These are phyloP conservation scores for Rhagologus leucostigma DNA, from an alignment of 2,113 vertebrate species.

Conservation along the genomic window DNA sequence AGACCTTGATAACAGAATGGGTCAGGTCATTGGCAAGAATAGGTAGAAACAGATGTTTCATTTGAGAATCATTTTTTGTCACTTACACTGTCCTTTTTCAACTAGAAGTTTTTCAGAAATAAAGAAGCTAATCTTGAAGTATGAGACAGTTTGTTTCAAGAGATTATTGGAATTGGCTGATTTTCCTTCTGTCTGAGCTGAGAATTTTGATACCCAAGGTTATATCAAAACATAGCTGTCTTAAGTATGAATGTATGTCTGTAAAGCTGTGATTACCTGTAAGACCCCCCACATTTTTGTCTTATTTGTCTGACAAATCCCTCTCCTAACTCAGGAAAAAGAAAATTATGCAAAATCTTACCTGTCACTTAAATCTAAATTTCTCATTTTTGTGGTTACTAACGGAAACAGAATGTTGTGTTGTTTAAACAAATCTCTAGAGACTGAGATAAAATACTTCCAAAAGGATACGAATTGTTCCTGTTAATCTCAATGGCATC, in stretches of 20 bases:
- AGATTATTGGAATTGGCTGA: background rate
- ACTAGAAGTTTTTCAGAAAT: background rate
- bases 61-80: background rate
- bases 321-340: background rate
- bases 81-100: background rate
- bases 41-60: background rate
- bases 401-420: background rate
- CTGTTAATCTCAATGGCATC: slow-evolving; percentile 20
- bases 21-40: background rate
- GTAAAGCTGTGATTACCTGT: background rate
- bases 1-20: background rate
- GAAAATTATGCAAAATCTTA: slow-evolving; percentile 17
- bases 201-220: background rate
- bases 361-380: slow-evolving; percentile 18
- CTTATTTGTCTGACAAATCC: slow-evolving; percentile 8
- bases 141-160: background rate
- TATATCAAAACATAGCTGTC: background rate
- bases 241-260: background rate
- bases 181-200: background rate
- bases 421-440: background rate
- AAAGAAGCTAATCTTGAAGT: background rate
- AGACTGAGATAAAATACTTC: background rate
- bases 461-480: background rate
- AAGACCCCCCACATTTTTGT: background rate
- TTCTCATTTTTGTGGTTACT: slow-evolving; percentile 24